A percentile compares a stretch with the other conserved stretches of the same genome.
These are phyloP conservation scores for Diarsia mendica DNA, from an alignment of 2,888 invertebrate species.

Conservation along the genomic window DNA sequence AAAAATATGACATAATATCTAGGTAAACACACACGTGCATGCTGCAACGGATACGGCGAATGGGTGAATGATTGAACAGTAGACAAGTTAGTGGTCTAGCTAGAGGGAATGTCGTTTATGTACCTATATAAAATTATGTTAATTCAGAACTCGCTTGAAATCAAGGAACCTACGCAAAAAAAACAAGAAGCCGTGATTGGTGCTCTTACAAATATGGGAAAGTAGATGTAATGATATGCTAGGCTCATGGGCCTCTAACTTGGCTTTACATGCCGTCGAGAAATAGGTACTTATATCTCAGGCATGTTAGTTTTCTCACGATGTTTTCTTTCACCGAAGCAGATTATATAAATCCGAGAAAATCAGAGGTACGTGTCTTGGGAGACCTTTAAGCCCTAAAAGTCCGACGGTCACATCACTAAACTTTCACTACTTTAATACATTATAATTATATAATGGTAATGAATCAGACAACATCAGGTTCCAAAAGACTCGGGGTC, in stretches of 20 bases:
- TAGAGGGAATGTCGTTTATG: not conserved
- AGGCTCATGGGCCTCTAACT: too few species aligned
- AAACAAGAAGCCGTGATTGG: not conserved
- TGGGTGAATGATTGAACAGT: not conserved
- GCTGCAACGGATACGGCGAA: not conserved
- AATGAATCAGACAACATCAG: not conserved
- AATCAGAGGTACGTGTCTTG: too few species aligned
- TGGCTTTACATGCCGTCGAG: too few species aligned
- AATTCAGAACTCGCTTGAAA: not conserved
- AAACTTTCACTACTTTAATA: too few species aligned
- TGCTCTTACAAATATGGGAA: not conserved
- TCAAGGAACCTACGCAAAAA: not conserved
- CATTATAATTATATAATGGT: not conserved
- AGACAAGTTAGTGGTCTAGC: not conserved
- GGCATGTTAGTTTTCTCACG: too few species aligned
- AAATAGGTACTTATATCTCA: too few species aligned
- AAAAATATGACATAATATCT: not conserved
- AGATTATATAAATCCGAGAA: too few species aligned
- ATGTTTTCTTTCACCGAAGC: too few species aligned
- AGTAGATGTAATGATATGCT: not conserved
- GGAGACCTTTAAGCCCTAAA: too few species aligned
- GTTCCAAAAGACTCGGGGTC: not conserved
- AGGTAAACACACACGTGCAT: not conserved
- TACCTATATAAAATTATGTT: not conserved
- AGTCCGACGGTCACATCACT: too few species aligned